Conservation (phyloP, 2,888 invertebrate species). For the Callyntrura guangdongensis region DNA sequence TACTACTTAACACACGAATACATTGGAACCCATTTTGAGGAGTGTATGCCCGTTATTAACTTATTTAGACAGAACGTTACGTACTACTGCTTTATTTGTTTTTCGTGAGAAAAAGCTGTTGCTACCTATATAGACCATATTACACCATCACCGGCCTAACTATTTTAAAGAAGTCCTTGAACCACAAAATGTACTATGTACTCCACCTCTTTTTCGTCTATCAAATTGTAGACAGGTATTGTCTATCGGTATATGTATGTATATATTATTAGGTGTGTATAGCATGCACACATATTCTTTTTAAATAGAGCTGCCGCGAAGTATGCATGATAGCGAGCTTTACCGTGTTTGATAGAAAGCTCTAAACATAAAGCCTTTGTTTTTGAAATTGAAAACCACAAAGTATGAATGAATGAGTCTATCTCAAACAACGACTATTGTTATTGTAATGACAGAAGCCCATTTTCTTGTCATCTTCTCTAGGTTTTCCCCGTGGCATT, state of each 20-base stretch:
- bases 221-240: neutral
- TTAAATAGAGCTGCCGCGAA: neutral
- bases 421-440: conserved; percentile 52
- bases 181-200: no score
- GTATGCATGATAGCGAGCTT: neutral
- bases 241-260: neutral
- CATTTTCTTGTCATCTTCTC: conserved; percentile 33
- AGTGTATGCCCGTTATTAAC: no score
- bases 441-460: conserved; percentile 54
- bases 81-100: no score
- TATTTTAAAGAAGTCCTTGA: neutral
- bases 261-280: neutral
- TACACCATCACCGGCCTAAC: neutral
- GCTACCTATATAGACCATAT: conserved; percentile 38
- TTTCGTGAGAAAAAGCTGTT: neutral
- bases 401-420: conserved; percentile 49
- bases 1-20: neutral
- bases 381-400: conserved; percentile 63
- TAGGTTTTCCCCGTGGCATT: neutral
- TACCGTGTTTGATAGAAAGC: conserved; percentile 6
- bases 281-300: no score
- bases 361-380: conserved; percentile 60
- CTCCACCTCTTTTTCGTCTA: no score
- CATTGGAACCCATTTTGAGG: no score
- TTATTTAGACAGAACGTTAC: neutral